Evolutionary conservation across 1,140 invertebrate species (phyloP).

Genomic region (Pomacea maculata): DNA sequence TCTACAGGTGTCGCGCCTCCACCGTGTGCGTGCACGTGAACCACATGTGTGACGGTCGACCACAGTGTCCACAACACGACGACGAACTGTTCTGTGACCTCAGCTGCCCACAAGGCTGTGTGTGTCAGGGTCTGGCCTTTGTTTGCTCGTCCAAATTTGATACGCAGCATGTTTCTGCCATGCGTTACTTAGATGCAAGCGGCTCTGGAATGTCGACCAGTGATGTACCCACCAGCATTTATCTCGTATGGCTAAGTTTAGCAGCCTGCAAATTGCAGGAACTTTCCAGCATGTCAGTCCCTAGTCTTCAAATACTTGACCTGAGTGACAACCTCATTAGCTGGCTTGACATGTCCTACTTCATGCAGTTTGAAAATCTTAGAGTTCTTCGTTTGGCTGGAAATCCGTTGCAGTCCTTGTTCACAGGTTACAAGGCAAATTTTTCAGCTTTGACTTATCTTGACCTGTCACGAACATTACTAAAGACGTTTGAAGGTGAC

Average conservation of each 20-base stretch:
- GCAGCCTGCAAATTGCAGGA: not conserved
- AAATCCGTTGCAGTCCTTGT: not conserved
- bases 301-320: constrained; percentile 1
- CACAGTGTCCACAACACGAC: constrained; percentile 20
- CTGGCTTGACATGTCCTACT: not conserved
- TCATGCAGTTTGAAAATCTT: not conserved
- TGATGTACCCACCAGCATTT: not conserved
- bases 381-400: constrained; percentile 3
- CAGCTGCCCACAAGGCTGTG: constrained; percentile 32
- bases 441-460: not conserved
- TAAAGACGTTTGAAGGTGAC: constrained; percentile 1
- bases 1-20: constrained; percentile 9
- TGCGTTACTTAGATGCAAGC: not conserved
- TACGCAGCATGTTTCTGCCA: not conserved
- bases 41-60: constrained; percentile 5
- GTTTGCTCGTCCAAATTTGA: not conserved
- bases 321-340: constrained; percentile 18
- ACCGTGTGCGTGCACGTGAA: constrained; percentile 6
- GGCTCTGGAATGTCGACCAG: not conserved
- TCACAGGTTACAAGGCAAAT: not conserved
- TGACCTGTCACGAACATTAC: not conserved
- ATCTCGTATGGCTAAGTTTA: not conserved
- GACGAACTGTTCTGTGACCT: constrained; percentile 23
- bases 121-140: constrained; percentile 3
- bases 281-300: not conserved